Evolutionary conservation across 2,888 invertebrate species (phyloP).

Genomic region (Drosophila kanekoi): DNA sequence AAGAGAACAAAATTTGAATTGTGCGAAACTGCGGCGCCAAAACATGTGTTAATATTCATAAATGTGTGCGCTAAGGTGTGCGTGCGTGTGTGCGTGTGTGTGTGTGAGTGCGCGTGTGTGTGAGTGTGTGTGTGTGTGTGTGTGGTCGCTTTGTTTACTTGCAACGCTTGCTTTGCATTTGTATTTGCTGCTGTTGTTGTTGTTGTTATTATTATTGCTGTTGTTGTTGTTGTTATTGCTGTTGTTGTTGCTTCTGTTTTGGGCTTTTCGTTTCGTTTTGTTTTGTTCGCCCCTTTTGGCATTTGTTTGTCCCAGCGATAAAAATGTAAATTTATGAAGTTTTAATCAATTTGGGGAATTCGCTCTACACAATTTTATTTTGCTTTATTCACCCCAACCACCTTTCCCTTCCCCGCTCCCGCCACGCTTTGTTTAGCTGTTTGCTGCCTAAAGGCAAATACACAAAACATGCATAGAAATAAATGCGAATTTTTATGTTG

Average conservation of each 20-base stretch:
- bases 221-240: constrained; percentile 16
- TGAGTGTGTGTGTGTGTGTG: constrained; percentile 22
- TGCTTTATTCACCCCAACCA: too few relatives aligned
- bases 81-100: constrained; percentile 12
- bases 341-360: constrained; percentile 80
- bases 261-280: constrained; percentile 25
- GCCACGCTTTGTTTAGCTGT: constrained; percentile 32
- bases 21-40: constrained; percentile 57
- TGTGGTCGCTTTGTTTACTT: constrained; percentile 52
- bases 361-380: constrained; percentile 44
- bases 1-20: constrained; percentile 40
- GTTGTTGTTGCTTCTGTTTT: constrained; percentile 25
- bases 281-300: constrained; percentile 47
- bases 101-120: constrained; percentile 20
- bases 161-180: constrained; percentile 55
- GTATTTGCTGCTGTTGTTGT: constrained; percentile 34
- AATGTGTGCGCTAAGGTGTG: constrained; percentile 25
- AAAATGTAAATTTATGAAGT: constrained; percentile 81
- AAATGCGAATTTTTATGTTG: constrained; percentile 37
- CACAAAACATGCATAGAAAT: constrained; percentile 43
- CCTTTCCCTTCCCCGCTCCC: constrained; percentile 9
- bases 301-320: constrained; percentile 71
- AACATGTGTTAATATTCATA: constrained; percentile 78
- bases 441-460: constrained; percentile 40
- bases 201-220: neutral